phyloP scores from a whole-genome alignment of 2,888 invertebrate species.

The Epirrhoe alternata region DNA sequence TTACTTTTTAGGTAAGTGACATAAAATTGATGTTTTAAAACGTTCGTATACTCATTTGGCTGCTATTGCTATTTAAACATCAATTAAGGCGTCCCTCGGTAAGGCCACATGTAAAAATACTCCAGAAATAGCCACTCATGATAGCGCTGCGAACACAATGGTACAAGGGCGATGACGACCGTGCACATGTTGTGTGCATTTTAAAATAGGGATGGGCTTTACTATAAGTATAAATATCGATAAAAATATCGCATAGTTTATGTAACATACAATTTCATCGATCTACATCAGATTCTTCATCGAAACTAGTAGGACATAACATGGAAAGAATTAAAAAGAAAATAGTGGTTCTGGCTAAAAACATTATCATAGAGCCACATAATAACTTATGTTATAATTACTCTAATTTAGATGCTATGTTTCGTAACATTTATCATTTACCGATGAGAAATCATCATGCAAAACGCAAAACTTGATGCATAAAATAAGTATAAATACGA shows the following conservation, averaged over 20 bases:
- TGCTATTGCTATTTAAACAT: slow-evolving; percentile 34
- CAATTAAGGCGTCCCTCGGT: slow-evolving; percentile 34
- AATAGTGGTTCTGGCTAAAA: too few relatives aligned
- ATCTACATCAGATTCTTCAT: not conserved
- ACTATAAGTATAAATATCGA: slow-evolving; percentile 2
- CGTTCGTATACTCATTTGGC: slow-evolving; percentile 19
- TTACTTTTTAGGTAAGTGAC: slow-evolving; percentile 5
- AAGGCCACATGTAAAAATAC: slow-evolving; percentile 38
- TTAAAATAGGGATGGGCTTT: slow-evolving; percentile 26
- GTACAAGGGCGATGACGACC: slow-evolving; percentile 44
- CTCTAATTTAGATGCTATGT: too few relatives aligned
- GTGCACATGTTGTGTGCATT: slow-evolving; percentile 43
- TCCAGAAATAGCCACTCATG: slow-evolving; percentile 47
- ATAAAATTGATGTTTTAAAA: slow-evolving; percentile 18
- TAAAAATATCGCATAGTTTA: not conserved
- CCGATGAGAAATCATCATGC: too few relatives aligned
- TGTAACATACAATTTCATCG: not conserved
- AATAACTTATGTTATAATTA: too few relatives aligned
- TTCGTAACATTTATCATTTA: too few relatives aligned
- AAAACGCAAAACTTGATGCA: too few relatives aligned
- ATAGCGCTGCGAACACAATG: slow-evolving; percentile 40
- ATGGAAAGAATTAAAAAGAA: too few relatives aligned
- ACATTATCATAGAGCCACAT: too few relatives aligned
- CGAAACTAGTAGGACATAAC: too few relatives aligned
- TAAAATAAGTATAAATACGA: too few relatives aligned